Evolutionary conservation across 2,797 vertebrate genomes (phyloP), one percentile per base, ranked within the genome.

Genomic region (Acropternis orthonyx): DNA sequence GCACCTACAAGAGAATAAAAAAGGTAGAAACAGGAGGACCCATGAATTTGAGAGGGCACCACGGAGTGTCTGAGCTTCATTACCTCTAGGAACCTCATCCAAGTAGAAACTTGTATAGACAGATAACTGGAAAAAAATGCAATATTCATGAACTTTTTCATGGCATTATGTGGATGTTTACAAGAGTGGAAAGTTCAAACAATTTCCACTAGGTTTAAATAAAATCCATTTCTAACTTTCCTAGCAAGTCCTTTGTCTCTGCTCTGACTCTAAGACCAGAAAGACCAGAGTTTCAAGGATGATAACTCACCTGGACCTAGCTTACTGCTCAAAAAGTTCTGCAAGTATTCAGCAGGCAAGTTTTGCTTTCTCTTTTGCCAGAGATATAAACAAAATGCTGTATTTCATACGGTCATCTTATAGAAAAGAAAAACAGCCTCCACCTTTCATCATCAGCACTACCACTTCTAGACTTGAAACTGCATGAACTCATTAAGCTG

Each of bases 21-120:
- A 99, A 97, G 99, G 99, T 85, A 99, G 99, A 95, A 99, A 99
- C 95, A 98, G 99, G 98, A 98, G 99, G 98, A 99, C 99, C 98
- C 99, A 99, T 72, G 99, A 99, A 98, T 98, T 99, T 97, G 99
- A 99, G 96, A 98, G 99, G 98, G 99, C 99, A 88, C 99, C 99
- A 65, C 98, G 99, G 97, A 99, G 99, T 94, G 99, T 99, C 97
- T 99, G 98, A 99, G 94, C 95, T 87, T 73, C 95, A 80, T 97
- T 98, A 98, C 98, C 97, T 97, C 97, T 98, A 98, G 96, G 97
- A 98, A 98, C 97, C 97, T 98, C 97, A 97, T 97, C 97, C 95
- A 91, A 97, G 97, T 97, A 97, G 97, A 98, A 97, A 98, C 98
- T 98, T 98, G 96, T 98, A 97, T 98, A 98, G 98, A 98, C 97